phyloP scores from a whole-genome alignment of 2,797 vertebrate genomes.

The Emydoidea blandingii region DNA sequence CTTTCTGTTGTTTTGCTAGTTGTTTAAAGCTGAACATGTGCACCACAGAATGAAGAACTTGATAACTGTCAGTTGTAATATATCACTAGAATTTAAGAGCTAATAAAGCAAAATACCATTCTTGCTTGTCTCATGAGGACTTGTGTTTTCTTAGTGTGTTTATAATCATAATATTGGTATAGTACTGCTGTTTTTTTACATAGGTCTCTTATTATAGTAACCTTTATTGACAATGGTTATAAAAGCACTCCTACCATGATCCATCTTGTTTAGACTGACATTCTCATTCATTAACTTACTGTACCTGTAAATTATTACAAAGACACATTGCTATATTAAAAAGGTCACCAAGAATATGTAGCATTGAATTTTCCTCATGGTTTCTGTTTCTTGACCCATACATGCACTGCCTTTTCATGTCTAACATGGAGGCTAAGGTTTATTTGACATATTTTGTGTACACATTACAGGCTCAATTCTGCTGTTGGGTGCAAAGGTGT shows the following conservation, averaged over 20 bases:
- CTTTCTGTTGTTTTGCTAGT: not conserved
- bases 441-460: not conserved
- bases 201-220: not conserved
- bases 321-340: conserved; percentile 10
- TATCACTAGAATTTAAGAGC: not conserved
- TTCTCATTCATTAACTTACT: conserved; percentile 40
- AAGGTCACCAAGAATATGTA: not conserved
- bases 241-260: conserved; percentile 15
- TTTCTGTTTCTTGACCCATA: not conserved
- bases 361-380: not conserved
- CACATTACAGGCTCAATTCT: not conserved
- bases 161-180: conserved; percentile 6
- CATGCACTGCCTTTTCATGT: not conserved
- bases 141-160: not conserved
- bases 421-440: not conserved
- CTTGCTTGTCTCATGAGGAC: not conserved
- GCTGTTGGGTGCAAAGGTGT: not conserved
- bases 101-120: not conserved
- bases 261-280: conserved; percentile 22
- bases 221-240: not conserved
- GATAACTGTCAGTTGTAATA: not conserved
- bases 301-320: not conserved
- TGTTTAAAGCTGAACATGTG: not conserved
- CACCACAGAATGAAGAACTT: conserved; percentile 12
- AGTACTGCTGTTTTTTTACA: not conserved